Percentiles rank a stretch among this genome's conserved stretches.
phyloP scores from a whole-genome alignment of 2,113 vertebrate genomes.

The Geococcyx californianus region DNA sequence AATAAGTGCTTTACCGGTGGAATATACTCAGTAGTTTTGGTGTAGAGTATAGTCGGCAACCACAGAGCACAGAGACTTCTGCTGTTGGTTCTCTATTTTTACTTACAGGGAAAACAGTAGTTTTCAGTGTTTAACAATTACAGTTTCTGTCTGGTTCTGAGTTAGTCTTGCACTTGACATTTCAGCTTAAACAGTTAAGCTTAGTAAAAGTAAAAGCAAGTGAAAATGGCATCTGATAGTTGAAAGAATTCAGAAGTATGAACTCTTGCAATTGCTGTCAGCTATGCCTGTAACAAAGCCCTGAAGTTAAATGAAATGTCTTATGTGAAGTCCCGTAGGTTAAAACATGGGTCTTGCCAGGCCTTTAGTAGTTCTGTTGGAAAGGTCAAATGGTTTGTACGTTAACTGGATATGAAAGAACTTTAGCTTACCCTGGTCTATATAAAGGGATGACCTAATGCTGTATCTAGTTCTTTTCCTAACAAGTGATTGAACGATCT shows the following conservation, averaged over 20 bases:
- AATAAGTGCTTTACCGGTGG: background rate
- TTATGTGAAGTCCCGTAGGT: background rate
- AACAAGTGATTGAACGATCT: background rate
- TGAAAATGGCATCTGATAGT: background rate
- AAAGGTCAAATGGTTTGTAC: slow-evolving; percentile 58
- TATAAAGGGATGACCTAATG: slow-evolving; percentile 42
- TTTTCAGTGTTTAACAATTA: background rate
- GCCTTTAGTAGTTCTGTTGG: slow-evolving; percentile 7
- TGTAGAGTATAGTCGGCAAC: background rate
- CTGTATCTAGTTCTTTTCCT: background rate
- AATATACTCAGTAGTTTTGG: background rate
- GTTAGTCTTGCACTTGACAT: background rate
- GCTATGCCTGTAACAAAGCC: slow-evolving; percentile 12
- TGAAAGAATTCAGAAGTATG: background rate
- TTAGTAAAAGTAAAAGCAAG: background rate
- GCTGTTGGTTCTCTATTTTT: background rate
- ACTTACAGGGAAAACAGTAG: background rate
- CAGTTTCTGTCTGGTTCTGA: background rate
- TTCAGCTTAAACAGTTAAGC: background rate
- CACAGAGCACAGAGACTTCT: background rate
- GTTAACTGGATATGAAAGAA: slow-evolving; percentile 39
- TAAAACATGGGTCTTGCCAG: slow-evolving; percentile 11
- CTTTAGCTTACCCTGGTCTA: slow-evolving; percentile 29
- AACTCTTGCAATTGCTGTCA: background rate
- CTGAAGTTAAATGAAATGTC: background rate